Conservation (phyloP, 2,888 invertebrate species). For the Apomyelois bistriatella region DNA sequence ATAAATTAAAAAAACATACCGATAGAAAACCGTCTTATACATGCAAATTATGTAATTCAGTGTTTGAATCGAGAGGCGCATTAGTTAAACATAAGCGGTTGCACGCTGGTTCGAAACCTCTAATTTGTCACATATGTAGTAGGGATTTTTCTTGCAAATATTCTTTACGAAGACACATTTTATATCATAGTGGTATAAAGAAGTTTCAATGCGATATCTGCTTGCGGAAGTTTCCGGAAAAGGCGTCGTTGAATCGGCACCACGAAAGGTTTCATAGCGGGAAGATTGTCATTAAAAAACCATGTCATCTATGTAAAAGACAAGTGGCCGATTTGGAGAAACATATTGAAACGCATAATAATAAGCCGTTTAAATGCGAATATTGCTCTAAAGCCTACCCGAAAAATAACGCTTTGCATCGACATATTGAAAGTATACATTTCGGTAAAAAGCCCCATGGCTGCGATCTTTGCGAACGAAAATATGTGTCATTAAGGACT, state of each 20-base stretch:
- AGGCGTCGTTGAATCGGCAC: slow-evolving; percentile 18
- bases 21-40: neutral
- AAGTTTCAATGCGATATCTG: slow-evolving; percentile 22
- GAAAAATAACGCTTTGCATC: slow-evolving; percentile 27
- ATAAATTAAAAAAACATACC: neutral
- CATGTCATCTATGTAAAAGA: slow-evolving; percentile 30
- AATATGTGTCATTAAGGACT: slow-evolving; percentile 14
- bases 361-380: slow-evolving; percentile 1
- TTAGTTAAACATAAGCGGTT: slow-evolving; percentile 18
- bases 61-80: slow-evolving; percentile 4
- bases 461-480: slow-evolving; percentile 20
- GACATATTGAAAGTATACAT: slow-evolving; percentile 26
- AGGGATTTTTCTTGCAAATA: slow-evolving; percentile 25
- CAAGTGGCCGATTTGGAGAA: slow-evolving; percentile 27
- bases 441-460: slow-evolving; percentile 11
- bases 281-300: neutral
- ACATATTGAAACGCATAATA: slow-evolving; percentile 23
- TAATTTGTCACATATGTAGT: slow-evolving; percentile 23
- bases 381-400: slow-evolving; percentile 22
- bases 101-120: slow-evolving; percentile 14
- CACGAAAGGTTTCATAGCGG: slow-evolving; percentile 14
- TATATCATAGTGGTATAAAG: slow-evolving; percentile 19
- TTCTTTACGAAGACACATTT: slow-evolving; percentile 24
- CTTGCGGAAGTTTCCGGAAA: slow-evolving; percentile 18
- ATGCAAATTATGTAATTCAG: slow-evolving; percentile 21